These are phyloP conservation scores for Dendrolimus pini DNA, from an alignment of 2,888 invertebrate genomes.

Conservation along the genomic window DNA sequence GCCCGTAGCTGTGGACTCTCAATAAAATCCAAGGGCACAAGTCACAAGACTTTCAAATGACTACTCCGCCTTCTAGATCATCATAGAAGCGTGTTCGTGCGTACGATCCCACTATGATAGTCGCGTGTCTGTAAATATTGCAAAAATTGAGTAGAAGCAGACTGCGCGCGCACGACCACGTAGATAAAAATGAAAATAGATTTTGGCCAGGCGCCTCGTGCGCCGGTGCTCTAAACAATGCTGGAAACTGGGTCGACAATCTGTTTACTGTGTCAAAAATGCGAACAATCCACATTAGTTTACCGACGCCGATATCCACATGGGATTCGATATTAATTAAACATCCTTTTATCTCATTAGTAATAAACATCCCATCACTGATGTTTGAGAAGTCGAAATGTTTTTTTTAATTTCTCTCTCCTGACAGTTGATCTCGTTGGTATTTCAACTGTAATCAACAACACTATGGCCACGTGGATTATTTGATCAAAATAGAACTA, in stretches of 20 bases:
- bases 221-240: conserved; percentile 53
- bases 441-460: background rate
- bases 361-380: background rate
- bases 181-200: conserved; percentile 70
- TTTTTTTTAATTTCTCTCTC: background rate
- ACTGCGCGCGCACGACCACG: conserved; percentile 45
- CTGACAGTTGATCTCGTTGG: background rate
- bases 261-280: conserved; percentile 66
- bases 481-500: too few relatives aligned
- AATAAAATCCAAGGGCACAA: background rate
- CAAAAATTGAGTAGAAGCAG: conserved; percentile 52
- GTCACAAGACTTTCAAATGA: background rate
- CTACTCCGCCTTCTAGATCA: background rate
- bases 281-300: conserved; percentile 28
- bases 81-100: background rate
- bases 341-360: background rate
- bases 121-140: conserved; percentile 49
- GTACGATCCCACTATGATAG: background rate
- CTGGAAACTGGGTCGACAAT: conserved; percentile 66
- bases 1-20: too few relatives aligned
- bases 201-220: conserved; percentile 64
- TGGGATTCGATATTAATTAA: background rate
- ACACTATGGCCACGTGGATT: too few relatives aligned
- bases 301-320: conserved; percentile 8
- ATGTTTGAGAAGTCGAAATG: background rate